Evolutionary conservation across 2,888 invertebrate species (phyloP), one percentile per base, ranked within the genome.

Genomic region (Myathropa florea): DNA sequence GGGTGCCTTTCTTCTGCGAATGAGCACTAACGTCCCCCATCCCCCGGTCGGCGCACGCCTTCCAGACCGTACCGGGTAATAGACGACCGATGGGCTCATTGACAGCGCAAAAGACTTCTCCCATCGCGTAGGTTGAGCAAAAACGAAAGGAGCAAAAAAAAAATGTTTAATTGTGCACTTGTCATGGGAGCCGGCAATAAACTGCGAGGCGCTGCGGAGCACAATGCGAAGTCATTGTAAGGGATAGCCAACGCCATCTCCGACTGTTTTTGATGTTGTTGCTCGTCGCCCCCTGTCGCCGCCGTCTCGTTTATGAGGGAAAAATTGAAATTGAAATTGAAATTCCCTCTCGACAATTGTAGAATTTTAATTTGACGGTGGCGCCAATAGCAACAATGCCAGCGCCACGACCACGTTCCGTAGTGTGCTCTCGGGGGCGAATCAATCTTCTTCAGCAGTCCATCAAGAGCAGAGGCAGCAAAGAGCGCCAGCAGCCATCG

Each of bases 341-440:
- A 60, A 60, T 60, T 60, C 60, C 60, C 28, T 60, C 26, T 14
- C 60, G 60, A 60, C 60, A 60, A 28, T 60, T 60, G 60, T 23
- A 60, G 60, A 60, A 60, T 60, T 60, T 60, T 60, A 60, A 60
- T 60, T 24, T 24, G 60, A 23, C 60, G 24, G 26, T 60, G 60
- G 60, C 60, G 60, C 60, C 60, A n/a, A 60, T 24, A 24, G 24
- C 28, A 10, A 60, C 60, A 60, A 60, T 60, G 28, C 14, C n/a
- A 26, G 4, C 14, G 10, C n/a, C 14, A 14, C 14, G 4, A 4
- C 26, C 24, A 26, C 23, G 24, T 59, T 28, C 24, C 60, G 9
- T 23, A 7, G 60, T 7, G 60, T 18, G 2, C 60, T n/a, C 26
- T 26, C 12, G 60, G 60, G 60, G 26, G 60, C 60, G 26, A 28